A percentile compares a stretch with the other conserved stretches of the same genome.
These are phyloP conservation scores for Xylocampa areola DNA, from an alignment of 2,888 invertebrate genomes.

Conservation along the genomic window DNA sequence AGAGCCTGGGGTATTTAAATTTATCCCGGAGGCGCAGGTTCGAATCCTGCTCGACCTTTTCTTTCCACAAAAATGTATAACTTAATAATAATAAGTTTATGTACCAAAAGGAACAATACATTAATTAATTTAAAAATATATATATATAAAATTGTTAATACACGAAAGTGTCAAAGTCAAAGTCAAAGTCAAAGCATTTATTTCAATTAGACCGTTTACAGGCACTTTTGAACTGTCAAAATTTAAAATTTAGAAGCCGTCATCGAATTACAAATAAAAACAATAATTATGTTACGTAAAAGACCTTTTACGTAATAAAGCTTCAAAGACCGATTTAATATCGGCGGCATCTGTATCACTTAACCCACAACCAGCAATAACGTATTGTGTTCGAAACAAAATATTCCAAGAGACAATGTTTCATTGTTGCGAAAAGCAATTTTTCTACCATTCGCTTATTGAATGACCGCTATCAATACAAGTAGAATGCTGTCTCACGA, in stretches of 20 bases:
- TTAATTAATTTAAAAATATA: too few relatives aligned
- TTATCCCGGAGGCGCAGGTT: too few relatives aligned
- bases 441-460: slow-evolving; percentile 65
- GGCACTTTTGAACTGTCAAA: too few relatives aligned
- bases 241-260: neutral
- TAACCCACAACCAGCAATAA: slow-evolving; percentile 42
- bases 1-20: too few relatives aligned
- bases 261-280: neutral
- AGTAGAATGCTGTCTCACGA: slow-evolving; percentile 69
- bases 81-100: too few relatives aligned
- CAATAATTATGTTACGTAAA: neutral
- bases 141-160: too few relatives aligned
- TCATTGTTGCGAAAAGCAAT: slow-evolving; percentile 74
- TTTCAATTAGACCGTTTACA: too few relatives aligned
- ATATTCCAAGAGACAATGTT: slow-evolving; percentile 57
- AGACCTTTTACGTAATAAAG: slow-evolving; percentile 1
- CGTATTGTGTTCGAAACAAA: slow-evolving; percentile 43
- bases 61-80: too few relatives aligned
- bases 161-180: too few relatives aligned
- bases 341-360: slow-evolving; percentile 9
- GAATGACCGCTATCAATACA: slow-evolving; percentile 66
- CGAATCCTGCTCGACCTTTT: too few relatives aligned
- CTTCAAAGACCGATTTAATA: slow-evolving; percentile 18
- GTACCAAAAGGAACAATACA: too few relatives aligned
- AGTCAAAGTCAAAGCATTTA: too few relatives aligned